Evolutionary conservation across 2,797 vertebrate genomes (phyloP), one percentile per base, ranked within the genome.

Genomic region (Odontamblyopus rebecca): DNA sequence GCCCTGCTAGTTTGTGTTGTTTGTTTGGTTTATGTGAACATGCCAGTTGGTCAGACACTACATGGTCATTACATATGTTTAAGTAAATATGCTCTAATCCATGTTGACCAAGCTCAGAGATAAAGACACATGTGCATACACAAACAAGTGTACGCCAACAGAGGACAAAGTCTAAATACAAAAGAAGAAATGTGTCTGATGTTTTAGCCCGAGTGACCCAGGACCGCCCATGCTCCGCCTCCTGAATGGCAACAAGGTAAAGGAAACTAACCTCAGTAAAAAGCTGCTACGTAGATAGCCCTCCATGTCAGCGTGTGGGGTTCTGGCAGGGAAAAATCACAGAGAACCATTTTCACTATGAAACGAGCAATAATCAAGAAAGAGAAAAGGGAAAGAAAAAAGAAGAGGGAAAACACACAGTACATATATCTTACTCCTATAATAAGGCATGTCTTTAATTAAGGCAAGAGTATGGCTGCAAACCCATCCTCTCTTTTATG

Each of bases 281-380:
- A 93, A 94, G 94, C 93, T 94, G 94, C 93, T 95, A 95, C 93
- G 93, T 91, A 95, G 94, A 94, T 94, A 95, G 93, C 93, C 92
- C 90, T 95, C 94, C 94, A 95, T 95, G 93, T 94, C 93, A 91
- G 93, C 92, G 89, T 89, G 93, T 92, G 89, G 94, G 91, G 87
- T 94, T 95, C 94, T 94, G 91, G 93, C 91, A 90, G 93, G 93
- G 92, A 94, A 74, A 94, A 94, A 95, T 93, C 91, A 94, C 89
- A 94, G 89, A 94, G 89, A 94, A 91, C 92, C 92, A 92, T 91
- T 93, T 93, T 92, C 89, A 94, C 92, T 89, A 87, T 79, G 86
- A 84, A 86, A 85, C 74, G 60, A 82, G 81, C 73, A 76, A 85
- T 85, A 85, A 88, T 86, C 85, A 90, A 81, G 73, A 84, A 84